Base-by-base conservation (phyloP, 2,888 invertebrate genomes). In the Ditula angustiorana region DNA sequence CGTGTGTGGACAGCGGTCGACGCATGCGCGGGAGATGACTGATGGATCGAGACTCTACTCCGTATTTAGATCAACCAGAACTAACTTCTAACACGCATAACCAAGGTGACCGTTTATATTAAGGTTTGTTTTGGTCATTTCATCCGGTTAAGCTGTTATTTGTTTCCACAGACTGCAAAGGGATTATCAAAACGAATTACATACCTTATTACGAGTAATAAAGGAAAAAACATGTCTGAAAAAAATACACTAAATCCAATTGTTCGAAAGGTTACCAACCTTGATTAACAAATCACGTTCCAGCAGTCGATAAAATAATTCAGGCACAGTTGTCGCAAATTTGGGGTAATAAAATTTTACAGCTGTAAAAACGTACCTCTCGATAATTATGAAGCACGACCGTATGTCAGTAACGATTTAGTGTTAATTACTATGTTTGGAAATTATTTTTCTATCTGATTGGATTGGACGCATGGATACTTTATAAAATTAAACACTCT, bases 321-420 rank as follows among this genome's bases (percentile, higher is more conserved):
- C 73, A 69, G 70, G 69, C 69, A 72, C 79, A 81, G 87, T 82
- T 82, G 83, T 83, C 76, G 77, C 78, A 86, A 89, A 88, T 88
- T 80, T 72, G 68, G 77, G 84, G 87, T 87, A 78, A 86, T 89
- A 89, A 89, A 88, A 85, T 80, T 89, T 88, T 87, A 89, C 84
- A 84, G 79, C 82, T 70, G 75, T 70, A 74, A 76, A 74, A 78
- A 71, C 70, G 73, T 67, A 67, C 69, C 59, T 56, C 21, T 26
- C 11, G 47, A n/a, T n/a, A n/a, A n/a, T 10, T 23, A 8, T 66
- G 66, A 66, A 66, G 66, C 68, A 64, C 69, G 66, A 71, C 68
- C 62, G 66, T 64, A 67, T 64, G 67, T 62, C 46, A 44, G 46
- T 33, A 11, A 23, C 28, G 33, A 33, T 46, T 44, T 30, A 49